phyloP scores from a whole-genome alignment of 2,797 vertebrate genomes.

The Lagorchestes hirsutus region DNA sequence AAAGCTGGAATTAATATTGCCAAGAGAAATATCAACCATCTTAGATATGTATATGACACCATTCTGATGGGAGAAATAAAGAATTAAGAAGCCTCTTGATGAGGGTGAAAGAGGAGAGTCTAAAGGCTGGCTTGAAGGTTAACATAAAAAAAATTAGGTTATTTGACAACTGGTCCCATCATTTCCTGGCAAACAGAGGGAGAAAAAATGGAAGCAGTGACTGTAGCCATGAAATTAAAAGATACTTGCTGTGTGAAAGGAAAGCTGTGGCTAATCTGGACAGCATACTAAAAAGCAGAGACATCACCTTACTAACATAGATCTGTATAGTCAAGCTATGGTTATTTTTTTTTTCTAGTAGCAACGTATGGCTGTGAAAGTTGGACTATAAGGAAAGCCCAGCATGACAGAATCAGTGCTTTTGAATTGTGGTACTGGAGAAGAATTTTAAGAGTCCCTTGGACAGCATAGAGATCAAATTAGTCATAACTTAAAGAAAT shows the following conservation, averaged over 20 bases:
- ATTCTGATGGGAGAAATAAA: not conserved
- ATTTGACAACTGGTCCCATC: too few species aligned
- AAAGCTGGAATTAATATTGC: not conserved
- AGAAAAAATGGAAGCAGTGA: not conserved
- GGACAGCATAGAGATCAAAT: not conserved
- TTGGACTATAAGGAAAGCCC: not conserved
- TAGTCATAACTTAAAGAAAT: not conserved
- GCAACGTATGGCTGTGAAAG: not conserved
- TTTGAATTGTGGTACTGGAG: not conserved
- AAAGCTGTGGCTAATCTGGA: not conserved
- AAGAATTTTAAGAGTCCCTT: not conserved
- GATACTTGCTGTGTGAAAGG: not conserved
- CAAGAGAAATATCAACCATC: not conserved
- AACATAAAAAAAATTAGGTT: not conserved
- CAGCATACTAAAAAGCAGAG: not conserved
- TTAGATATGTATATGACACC: not conserved
- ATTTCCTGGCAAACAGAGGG: not conserved
- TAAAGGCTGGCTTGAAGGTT: too few species aligned
- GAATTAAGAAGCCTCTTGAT: not conserved
- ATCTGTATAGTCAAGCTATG: not conserved
- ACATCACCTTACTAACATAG: not conserved
- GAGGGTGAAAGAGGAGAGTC: not conserved
- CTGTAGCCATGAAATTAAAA: not conserved
- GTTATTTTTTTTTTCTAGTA: not conserved
- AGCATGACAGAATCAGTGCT: not conserved